Conservation (phyloP, 2,888 invertebrate species). For the Leptinotarsa juncta region DNA sequence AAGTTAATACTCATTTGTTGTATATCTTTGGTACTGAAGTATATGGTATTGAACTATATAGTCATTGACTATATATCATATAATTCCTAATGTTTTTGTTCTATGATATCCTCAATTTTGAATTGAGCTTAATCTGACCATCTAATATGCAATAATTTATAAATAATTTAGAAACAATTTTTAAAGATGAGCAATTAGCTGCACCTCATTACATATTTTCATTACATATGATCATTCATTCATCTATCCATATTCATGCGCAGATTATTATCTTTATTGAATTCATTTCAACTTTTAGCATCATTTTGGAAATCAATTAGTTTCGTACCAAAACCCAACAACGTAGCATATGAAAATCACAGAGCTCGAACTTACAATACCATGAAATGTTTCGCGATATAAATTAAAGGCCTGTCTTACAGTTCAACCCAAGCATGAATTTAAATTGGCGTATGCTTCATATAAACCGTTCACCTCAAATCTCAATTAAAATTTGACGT, state of each 20-base stretch:
- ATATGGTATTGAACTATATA: too few relatives aligned
- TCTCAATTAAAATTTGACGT: constrained; percentile 8
- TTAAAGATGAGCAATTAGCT: neutral
- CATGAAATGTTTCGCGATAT: constrained; percentile 20
- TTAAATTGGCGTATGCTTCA: constrained; percentile 5
- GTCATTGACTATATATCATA: too few relatives aligned
- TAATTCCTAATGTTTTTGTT: too few relatives aligned
- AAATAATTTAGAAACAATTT: neutral
- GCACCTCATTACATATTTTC: neutral
- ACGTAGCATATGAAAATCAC: constrained; percentile 15
- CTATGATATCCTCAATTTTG: too few relatives aligned
- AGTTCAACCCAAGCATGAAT: constrained; percentile 9
- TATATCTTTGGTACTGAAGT: too few relatives aligned
- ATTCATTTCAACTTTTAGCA: neutral
- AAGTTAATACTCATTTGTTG: too few relatives aligned
- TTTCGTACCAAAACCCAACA: constrained; percentile 23
- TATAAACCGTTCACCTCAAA: neutral
- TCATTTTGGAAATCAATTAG: constrained; percentile 23
- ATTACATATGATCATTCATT: neutral
- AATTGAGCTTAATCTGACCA: too few relatives aligned
- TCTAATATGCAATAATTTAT: neutral
- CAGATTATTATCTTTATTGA: constrained; percentile 2
- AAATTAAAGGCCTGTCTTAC: constrained; percentile 13
- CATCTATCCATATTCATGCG: neutral
- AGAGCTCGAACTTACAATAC: neutral